Conservation (phyloP, 2,797 vertebrate species). For the Arctocebus calabarensis region DNA sequence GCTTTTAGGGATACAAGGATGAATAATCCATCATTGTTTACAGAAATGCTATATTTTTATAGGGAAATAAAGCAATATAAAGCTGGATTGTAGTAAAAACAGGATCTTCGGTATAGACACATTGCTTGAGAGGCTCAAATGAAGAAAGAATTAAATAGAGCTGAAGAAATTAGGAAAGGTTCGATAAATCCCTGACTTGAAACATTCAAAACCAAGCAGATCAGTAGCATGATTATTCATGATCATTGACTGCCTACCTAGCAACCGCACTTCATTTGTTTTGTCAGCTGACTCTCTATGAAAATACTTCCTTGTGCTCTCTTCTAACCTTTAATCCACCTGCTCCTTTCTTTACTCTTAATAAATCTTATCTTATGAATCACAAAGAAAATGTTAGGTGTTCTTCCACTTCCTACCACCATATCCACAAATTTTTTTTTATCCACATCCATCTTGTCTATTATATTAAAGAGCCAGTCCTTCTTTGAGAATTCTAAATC, state of each 20-base stretch:
- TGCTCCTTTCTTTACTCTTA: slow-evolving; percentile 38
- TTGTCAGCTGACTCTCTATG: neutral
- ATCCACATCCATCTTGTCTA: neutral
- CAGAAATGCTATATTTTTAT: slow-evolving; percentile 2
- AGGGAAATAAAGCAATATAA: neutral
- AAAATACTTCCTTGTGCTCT: neutral
- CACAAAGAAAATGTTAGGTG: neutral
- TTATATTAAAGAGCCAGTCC: neutral
- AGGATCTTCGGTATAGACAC: neutral
- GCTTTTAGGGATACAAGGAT: neutral
- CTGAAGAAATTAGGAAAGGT: neutral
- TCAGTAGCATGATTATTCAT: neutral
- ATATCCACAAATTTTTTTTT: neutral
- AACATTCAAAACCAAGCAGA: neutral
- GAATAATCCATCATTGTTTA: slow-evolving; percentile 17
- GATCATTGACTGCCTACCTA: neutral
- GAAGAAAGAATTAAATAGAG: slow-evolving; percentile 36
- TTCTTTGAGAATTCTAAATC: neutral
- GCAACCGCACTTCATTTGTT: neutral
- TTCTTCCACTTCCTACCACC: neutral
- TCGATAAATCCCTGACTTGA: neutral
- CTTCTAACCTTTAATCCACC: neutral
- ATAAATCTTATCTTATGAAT: neutral
- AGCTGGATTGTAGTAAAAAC: neutral
- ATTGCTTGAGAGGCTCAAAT: neutral